Percentiles rank a stretch among this genome's conserved stretches.
Conservation (phyloP, 2,113 vertebrate genomes). For the Chionodraco myersi region DNA sequence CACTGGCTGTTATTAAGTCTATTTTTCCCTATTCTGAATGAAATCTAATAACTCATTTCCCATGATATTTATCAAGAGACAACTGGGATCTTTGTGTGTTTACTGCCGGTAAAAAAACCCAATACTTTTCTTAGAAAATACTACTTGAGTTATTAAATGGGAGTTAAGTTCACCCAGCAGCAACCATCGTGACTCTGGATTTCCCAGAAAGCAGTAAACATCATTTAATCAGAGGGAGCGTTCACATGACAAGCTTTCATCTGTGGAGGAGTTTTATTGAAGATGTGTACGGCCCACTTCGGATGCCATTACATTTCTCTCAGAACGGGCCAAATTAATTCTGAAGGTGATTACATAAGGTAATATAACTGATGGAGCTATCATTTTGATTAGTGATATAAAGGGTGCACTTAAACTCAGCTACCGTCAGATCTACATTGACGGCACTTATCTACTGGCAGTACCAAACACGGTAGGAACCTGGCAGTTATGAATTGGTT, state of each 20-base stretch:
- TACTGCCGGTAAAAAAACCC: neutral
- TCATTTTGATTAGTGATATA: conserved; percentile 13
- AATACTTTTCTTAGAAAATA: conserved; percentile 15
- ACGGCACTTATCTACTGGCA: conserved; percentile 7
- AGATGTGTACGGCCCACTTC: conserved; percentile 10
- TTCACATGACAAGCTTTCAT: conserved; percentile 36
- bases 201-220: conserved; percentile 37
- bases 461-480: neutral
- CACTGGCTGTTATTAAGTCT: neutral
- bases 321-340: conserved; percentile 17
- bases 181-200: conserved; percentile 10
- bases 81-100: neutral
- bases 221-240: conserved; percentile 27
- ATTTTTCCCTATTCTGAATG: neutral
- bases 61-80: conserved; percentile 10
- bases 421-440: conserved; percentile 20
- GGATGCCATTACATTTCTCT: conserved; percentile 24
- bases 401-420: conserved; percentile 17
- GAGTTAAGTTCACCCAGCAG: conserved; percentile 6
- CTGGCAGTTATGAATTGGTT: conserved; percentile 14
- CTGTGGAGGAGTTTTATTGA: conserved; percentile 17
- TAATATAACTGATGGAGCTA: conserved; percentile 6
- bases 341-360: conserved; percentile 1
- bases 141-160: conserved; percentile 26
- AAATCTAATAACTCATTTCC: conserved; percentile 24